Conservation (phyloP, 1,140 invertebrate genomes). For the Eumeta japonica region DNA sequence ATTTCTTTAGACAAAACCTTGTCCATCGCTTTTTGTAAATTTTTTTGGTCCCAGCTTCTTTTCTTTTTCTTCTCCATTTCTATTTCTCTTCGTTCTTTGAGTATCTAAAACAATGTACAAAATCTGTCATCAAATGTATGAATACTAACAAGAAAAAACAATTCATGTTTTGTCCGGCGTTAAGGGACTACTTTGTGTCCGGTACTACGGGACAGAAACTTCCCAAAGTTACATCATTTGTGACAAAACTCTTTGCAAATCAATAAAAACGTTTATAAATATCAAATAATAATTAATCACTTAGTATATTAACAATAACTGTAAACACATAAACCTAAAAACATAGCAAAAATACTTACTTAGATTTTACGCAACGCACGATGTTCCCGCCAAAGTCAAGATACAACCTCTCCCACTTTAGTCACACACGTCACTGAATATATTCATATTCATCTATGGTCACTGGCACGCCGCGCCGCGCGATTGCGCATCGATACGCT, state of each 20-base stretch:
- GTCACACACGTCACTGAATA: neutral
- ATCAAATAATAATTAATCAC: constrained; percentile 1
- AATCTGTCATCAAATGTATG: constrained; percentile 13
- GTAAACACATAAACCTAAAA: constrained; percentile 10
- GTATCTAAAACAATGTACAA: constrained; percentile 15
- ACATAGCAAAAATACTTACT: constrained; percentile 9
- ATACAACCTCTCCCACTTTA: neutral
- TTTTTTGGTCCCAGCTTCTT: constrained; percentile 17
- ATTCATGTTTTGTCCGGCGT: constrained; percentile 12
- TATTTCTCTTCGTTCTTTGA: constrained; percentile 8
- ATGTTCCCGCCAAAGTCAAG: too few relatives aligned
- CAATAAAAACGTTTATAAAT: constrained; percentile 2
- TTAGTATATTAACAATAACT: constrained; percentile 8
- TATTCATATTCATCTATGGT: too few relatives aligned
- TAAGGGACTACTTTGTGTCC: constrained; percentile 14
- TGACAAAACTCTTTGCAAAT: constrained; percentile 8
- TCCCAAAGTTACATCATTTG: constrained; percentile 5
- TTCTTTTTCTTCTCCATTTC: constrained; percentile 19
- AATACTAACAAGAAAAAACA: constrained; percentile 11
- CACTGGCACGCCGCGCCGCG: constrained; percentile 2
- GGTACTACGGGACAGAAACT: constrained; percentile 13
- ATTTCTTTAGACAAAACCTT: constrained; percentile 22
- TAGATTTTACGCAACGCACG: constrained; percentile 9
- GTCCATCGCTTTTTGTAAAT: constrained; percentile 19
- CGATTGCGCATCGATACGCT: constrained; percentile 2